Conservation (phyloP, 2,113 vertebrate species). For the Pseudonaja textilis region DNA sequence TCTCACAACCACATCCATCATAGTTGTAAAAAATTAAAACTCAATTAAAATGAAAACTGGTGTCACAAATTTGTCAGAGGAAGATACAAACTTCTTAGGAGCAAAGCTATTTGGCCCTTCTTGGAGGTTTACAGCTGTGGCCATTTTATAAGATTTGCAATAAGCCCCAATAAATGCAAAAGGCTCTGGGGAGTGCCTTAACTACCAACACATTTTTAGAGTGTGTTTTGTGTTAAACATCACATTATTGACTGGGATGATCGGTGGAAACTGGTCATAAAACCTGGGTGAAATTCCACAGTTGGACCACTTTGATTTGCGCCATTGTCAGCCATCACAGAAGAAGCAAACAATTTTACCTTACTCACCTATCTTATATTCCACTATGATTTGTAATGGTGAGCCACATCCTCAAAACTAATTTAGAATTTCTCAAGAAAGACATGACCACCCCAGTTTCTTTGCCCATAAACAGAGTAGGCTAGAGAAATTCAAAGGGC, state of each 20-base stretch:
- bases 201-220: not conserved
- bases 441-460: not conserved
- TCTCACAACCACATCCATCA: conserved; percentile 60
- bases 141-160: not conserved
- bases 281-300: not conserved
- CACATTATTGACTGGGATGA: conserved; percentile 18
- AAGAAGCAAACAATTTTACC: not conserved
- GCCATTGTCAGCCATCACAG: rapidly evolving
- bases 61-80: conserved; percentile 1
- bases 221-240: not conserved
- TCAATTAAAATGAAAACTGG: conserved; percentile 27
- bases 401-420: not conserved
- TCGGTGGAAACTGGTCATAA: conserved; percentile 12
- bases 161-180: conserved; percentile 9
- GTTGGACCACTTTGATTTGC: not conserved
- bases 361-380: not conserved
- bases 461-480: not conserved
- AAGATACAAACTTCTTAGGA: not conserved
- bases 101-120: conserved; percentile 17
- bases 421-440: not conserved
- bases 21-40: conserved; percentile 40
- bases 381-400: not conserved
- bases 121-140: not conserved
- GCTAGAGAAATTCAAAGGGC: not conserved
- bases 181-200: conserved; percentile 30